A percentile compares a stretch with the other conserved stretches of the same genome.
Conservation (phyloP, 2,113 vertebrate genomes). For the Grammomys dolichurus region DNA sequence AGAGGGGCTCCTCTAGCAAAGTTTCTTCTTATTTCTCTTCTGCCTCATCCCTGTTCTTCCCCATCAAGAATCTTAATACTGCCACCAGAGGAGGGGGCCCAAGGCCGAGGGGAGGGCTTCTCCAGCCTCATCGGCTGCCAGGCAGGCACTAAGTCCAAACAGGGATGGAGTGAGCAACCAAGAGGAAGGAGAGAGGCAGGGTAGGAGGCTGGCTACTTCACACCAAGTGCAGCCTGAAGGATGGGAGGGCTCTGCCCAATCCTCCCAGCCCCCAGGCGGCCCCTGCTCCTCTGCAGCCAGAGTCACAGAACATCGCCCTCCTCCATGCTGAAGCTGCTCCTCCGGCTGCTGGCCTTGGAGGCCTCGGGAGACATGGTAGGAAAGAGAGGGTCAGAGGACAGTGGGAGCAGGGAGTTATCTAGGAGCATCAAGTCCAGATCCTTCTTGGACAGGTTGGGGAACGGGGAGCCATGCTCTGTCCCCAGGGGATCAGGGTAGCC, state of each 20-base stretch:
- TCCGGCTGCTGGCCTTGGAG: conserved; percentile 96
- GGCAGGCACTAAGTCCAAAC: conserved; percentile 70
- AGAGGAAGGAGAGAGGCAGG: conserved; percentile 28
- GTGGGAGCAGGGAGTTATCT: conserved; percentile 95
- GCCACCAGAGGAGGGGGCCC: neutral
- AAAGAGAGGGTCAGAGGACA: conserved; percentile 95
- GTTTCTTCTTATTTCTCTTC: neutral
- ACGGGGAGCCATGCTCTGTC: conserved; percentile 90
- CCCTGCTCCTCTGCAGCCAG: conserved; percentile 48
- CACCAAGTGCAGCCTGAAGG: conserved; percentile 68
- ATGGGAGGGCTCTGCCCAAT: neutral
- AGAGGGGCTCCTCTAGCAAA: neutral
- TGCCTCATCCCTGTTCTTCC: neutral
- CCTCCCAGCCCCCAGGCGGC: conserved; percentile 52
- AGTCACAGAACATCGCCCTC: conserved; percentile 95
- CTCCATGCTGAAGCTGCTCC: conserved; percentile 99
- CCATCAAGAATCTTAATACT: neutral
- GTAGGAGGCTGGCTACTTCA: conserved; percentile 71
- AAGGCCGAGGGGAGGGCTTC: neutral
- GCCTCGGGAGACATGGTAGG: conserved; percentile 96
- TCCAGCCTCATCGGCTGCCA: conserved; percentile 52
- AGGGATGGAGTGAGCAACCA: neutral
- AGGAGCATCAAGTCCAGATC: conserved; percentile 94
- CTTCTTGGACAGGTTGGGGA: conserved; percentile 92
- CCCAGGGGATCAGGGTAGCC: conserved; percentile 92